Base-by-base conservation (phyloP, 2,113 vertebrate species). In the Xyliphius kryptos region DNA sequence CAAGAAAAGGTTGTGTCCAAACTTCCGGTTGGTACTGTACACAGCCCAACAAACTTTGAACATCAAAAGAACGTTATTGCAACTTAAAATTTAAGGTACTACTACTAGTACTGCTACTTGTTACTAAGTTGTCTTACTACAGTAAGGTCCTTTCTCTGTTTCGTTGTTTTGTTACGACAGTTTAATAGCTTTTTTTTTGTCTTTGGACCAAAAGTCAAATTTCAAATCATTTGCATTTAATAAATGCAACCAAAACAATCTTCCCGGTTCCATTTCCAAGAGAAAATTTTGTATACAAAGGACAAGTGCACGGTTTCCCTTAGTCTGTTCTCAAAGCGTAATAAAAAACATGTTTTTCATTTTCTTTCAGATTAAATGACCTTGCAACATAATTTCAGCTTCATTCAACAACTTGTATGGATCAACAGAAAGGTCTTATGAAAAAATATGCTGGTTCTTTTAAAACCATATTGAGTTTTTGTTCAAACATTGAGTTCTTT, bases 341-440 rank as follows among this genome's bases (percentile, higher is more conserved):
- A 49, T n/a, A 20, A 50, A 50, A n/a, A 14, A 6, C 36, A 49
- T n/a, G n/a, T 17, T 38, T 40, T 40, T 61, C 32, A 50, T 50
- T 61, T 61, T 46, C 9, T 61, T 7, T 61, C 26, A 20, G 32
- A 50, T 17, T 9, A 61, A 22, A 50, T 50, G 16, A 61, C 40
- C 19, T 9, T 21, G 19, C 2, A n/a, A 44, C 14, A 22, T 15
- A 41, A 44, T 26, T 20, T 32, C 26, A 32, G 26, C 26, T 32
- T 10, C 40, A 41, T 10, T 12, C 10, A 41, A 41, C 10, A 41
- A 41, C 13, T 10, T 41, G 40, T 12, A 41, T 41, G 40, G 13
- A 41, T 14, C 47, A 19, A 16, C 1, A 17, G 15, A 19, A 49
- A 17, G 16, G 9, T 51, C 12, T 51, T 17, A 19, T 22, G 20